Evolutionary conservation across 1,140 invertebrate genomes (phyloP), one percentile per base, ranked within the genome.

Genomic region (Pentalonia nigronervosa): DNA sequence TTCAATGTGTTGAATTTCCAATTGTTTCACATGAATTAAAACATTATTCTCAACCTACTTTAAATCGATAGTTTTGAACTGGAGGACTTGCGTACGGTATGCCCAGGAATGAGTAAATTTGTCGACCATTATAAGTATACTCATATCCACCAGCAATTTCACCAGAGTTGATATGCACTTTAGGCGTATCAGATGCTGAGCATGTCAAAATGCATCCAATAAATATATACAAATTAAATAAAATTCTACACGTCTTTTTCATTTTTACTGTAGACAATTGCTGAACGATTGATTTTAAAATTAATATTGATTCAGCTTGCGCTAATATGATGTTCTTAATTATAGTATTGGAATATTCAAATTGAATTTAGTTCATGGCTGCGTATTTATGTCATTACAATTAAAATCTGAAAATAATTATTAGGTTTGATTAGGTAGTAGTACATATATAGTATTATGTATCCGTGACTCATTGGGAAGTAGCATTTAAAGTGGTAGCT

Each of bases 61-160:
- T 95, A 94, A 97, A 97, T 94, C 97, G 95, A 48, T 96, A 94
- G 93, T 96, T 95, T 90, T 95, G 95, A 25, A 96, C 93, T 34
- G 96, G 96, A 81, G 96, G 96, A 94, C 96, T 94, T 6, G 96
- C 96, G 94, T 96, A 97, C 23, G 96, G 96, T 92, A 97, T 96
- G 14, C 96, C 96, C 94, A 96, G 95, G 94, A 96, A 97, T 17
- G 96, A 87, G 56, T 94, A 90, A 34, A 94, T 91, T 20, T 45
- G 23, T 53, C 93, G 41, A 9, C 94, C 94, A 50, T 93, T 94
- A 17, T 76, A 50, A 11, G 23, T 86, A 47, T 86, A 86, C 47
- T 47, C 41, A 86, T 47, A 86, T 86, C 83, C 83, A 21, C 86
- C 86, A 2, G 47, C 7, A 20, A 88, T 88, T 20, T 76, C 88